Base-by-base conservation (phyloP, 1,140 invertebrate genomes). In the Patella vulgata region DNA sequence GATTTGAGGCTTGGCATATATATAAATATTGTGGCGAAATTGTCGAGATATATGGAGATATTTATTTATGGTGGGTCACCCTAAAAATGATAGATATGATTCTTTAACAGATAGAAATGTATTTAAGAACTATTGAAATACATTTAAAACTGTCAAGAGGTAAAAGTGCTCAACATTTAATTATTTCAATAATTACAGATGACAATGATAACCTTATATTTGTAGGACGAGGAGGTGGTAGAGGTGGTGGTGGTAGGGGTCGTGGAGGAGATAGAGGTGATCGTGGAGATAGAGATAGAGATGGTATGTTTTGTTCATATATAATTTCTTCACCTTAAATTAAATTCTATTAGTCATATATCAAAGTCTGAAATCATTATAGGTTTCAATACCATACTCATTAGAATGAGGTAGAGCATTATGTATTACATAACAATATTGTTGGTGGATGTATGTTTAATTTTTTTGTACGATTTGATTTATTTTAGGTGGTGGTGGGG, bases 231-330 rank as follows among this genome's bases (percentile, higher is more conserved):
- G 48, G 59, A 46, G 51, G 50, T 17, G 59, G 52, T 28, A 25
- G 59, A 44, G 51, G 59, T 2, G 51, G 59, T 33, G 48, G 59
- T 30, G 59, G 53, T 39, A 30, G 55, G 28, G 55, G 56, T 2
- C 31, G 47, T 27, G 31, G 47, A n/a, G 58, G 58, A 17, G 83
- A 89, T 0, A 82, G 88, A n/a, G 85, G 87, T 52, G 67, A 70
- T 53, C 68, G 75, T 14, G 51, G 73, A 12, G 63, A 72, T 31
- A 47, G 56, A 44, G 60, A 44, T 47, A 39, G 39, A 19, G 33
- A 55, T 11, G 54, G 63, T 27, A 27, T 31, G 89, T 3, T n/a
- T 30, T 27, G 1, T 3, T 21, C 14, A 1, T 25, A 19, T 3
- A 6, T 25, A n/a, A 50, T 8, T 50, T 50, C 47, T 21, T 5